phyloP scores from a whole-genome alignment of 1,140 invertebrate species.

The Arion vulgaris region DNA sequence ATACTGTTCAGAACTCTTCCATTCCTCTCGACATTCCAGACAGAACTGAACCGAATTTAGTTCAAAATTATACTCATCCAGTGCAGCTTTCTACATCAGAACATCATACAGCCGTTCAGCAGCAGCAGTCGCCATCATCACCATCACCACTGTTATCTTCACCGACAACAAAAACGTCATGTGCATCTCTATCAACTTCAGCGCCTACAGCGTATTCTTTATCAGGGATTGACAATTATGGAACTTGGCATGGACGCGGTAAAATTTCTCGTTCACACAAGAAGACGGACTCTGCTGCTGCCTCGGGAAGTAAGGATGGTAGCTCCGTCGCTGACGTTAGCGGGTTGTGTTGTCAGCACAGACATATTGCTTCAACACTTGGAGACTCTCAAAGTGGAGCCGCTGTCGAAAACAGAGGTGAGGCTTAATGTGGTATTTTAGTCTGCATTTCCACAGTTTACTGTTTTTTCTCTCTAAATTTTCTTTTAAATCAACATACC shows the following conservation, averaged over 20 bases:
- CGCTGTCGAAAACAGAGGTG: neutral
- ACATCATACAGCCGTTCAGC: neutral
- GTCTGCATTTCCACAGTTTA: too few species aligned
- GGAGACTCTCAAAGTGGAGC: neutral
- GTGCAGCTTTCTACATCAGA: neutral
- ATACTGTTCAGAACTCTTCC: neutral
- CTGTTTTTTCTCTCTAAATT: too few species aligned
- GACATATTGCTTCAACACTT: neutral
- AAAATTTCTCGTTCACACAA: neutral
- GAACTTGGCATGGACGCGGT: slow-evolving; percentile 19
- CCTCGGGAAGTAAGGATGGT: neutral
- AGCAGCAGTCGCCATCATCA: neutral
- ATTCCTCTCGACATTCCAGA: neutral
- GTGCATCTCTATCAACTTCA: neutral
- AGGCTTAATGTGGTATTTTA: neutral
- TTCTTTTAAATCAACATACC: too few species aligned
- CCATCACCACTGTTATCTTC: neutral
- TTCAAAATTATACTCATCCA: neutral
- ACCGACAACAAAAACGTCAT: neutral
- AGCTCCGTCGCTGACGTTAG: neutral
- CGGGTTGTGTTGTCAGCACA: neutral
- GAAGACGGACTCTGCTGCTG: neutral
- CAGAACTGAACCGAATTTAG: neutral
- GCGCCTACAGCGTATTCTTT: neutral
- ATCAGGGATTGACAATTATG: neutral